Percentiles rank a stretch among this genome's conserved stretches.
These are phyloP conservation scores for Plectrocnemia conspersa DNA, from an alignment of 1,140 invertebrate species.

Conservation along the genomic window DNA sequence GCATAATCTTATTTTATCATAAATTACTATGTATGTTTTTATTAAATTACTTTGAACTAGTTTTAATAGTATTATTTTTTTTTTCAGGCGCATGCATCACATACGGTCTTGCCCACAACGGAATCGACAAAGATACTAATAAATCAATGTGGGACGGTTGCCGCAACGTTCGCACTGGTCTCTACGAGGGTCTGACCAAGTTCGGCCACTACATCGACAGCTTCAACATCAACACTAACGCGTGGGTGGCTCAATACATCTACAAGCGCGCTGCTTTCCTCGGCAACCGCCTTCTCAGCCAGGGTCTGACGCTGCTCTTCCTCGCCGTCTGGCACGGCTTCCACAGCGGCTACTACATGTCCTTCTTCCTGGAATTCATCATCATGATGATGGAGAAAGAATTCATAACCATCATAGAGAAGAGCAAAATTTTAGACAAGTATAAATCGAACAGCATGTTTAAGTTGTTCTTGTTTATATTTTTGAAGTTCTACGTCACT, in stretches of 20 bases:
- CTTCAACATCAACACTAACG: conserved; percentile 92
- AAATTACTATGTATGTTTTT: conserved; percentile 19
- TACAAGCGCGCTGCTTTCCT: conserved; percentile 90
- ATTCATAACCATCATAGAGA: conserved; percentile 52
- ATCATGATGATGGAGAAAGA: conserved; percentile 84
- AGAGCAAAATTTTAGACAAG: conserved; percentile 47
- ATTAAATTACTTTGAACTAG: conserved; percentile 2
- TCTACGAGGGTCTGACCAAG: conserved; percentile 73
- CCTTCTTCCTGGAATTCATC: conserved; percentile 87
- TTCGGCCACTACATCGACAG: conserved; percentile 81
- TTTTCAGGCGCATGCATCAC: conserved; percentile 53
- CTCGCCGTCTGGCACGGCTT: conserved; percentile 92
- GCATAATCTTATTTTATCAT: no score
- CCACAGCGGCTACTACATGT: conserved; percentile 85
- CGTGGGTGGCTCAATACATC: conserved; percentile 86
- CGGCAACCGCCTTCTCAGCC: conserved; percentile 78
- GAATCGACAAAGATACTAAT: conserved; percentile 56
- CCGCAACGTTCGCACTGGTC: conserved; percentile 73
- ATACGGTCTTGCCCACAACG: conserved; percentile 79
- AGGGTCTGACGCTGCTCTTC: conserved; percentile 74
- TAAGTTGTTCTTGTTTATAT: conserved; percentile 47
- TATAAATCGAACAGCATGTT: conserved; percentile 43
- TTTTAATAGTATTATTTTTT: conserved; percentile 18
- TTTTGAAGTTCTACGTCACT: conserved; percentile 71
- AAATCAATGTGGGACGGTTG: conserved; percentile 73